These are phyloP conservation scores for Chromobotia macracanthus DNA, from an alignment of 2,797 vertebrate genomes.

Conservation along the genomic window DNA sequence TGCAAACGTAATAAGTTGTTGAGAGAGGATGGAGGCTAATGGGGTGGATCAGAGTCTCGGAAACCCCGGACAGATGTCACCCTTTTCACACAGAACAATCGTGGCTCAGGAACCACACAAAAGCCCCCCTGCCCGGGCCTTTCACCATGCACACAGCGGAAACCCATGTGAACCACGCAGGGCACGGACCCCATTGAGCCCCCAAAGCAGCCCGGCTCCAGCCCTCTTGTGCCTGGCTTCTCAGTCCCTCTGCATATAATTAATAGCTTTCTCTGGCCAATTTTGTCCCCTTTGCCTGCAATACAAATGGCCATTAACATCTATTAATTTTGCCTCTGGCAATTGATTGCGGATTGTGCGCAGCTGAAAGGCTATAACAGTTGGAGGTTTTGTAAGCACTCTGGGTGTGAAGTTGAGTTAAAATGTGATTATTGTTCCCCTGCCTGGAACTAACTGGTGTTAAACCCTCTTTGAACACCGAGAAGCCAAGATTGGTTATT, in stretches of 20 bases:
- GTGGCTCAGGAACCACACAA: conserved; percentile 68
- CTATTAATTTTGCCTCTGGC: conserved; percentile 82
- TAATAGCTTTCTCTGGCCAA: conserved; percentile 76
- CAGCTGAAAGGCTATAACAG: conserved; percentile 74
- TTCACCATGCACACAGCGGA: conserved; percentile 66
- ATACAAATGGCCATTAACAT: conserved; percentile 79
- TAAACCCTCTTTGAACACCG: conserved; percentile 72
- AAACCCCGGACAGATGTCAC: conserved; percentile 77
- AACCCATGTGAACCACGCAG: conserved; percentile 76
- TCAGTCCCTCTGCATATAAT: conserved; percentile 72
- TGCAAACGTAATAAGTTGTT: conserved; percentile 60
- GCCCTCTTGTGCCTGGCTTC: conserved; percentile 59
- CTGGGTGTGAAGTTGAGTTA: conserved; percentile 72
- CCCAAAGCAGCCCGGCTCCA: conserved; percentile 61
- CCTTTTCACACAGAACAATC: conserved; percentile 74
- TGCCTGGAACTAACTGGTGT: conserved; percentile 74
- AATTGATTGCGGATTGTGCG: conserved; percentile 69
- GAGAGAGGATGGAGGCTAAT: conserved; percentile 63
- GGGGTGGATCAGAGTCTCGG: conserved; percentile 68
- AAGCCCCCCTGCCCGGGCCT: conserved; percentile 68
- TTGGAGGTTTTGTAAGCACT: conserved; percentile 71
- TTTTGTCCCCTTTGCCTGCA: conserved; percentile 73
- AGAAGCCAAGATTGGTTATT: conserved; percentile 68
- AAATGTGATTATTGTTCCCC: conserved; percentile 76
- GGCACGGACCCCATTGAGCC: conserved; percentile 64